These are phyloP conservation scores for Drosophila varians DNA, from an alignment of 1,140 invertebrate species.

Conservation along the genomic window DNA sequence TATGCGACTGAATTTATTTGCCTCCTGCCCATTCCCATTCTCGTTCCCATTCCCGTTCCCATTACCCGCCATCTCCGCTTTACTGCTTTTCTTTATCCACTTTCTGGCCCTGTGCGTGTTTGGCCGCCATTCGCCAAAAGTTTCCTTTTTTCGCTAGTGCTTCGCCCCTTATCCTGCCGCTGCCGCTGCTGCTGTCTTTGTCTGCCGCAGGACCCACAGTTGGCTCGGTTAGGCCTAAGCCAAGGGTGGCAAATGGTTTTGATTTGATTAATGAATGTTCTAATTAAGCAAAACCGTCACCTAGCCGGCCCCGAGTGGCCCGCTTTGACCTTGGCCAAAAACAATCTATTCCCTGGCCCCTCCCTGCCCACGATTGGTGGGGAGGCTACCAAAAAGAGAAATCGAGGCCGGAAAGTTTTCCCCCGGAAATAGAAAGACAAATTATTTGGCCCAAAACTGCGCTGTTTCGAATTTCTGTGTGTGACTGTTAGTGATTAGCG, in stretches of 20 bases:
- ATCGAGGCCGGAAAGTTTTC: constrained; percentile 22
- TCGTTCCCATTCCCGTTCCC: too few relatives aligned
- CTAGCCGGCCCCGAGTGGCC: constrained; percentile 60
- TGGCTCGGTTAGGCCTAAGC: constrained; percentile 43
- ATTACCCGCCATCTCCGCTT: not conserved
- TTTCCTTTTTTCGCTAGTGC: constrained; percentile 47
- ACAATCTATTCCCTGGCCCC: constrained; percentile 34
- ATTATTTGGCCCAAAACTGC: constrained; percentile 66
- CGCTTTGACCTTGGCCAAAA: constrained; percentile 76
- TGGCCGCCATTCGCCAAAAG: constrained; percentile 73
- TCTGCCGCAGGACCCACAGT: constrained; percentile 1
- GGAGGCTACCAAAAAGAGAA: not conserved
- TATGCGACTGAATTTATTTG: constrained; percentile 80
- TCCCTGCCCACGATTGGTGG: not conserved
- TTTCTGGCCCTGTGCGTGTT: constrained; percentile 62
- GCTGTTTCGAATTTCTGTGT: constrained; percentile 45
- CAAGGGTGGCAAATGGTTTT: constrained; percentile 82
- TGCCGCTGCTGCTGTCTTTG: constrained; percentile 4
- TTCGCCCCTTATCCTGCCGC: constrained; percentile 8
- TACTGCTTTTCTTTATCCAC: constrained; percentile 5
- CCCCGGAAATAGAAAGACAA: constrained; percentile 71
- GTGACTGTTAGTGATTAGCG: constrained; percentile 80
- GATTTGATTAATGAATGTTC: constrained; percentile 83
- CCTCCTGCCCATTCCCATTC: constrained; percentile 20
- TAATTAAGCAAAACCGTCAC: constrained; percentile 83